Evolutionary conservation across 2,888 invertebrate species (phyloP).

Genomic region (Cyclophora punctaria): DNA sequence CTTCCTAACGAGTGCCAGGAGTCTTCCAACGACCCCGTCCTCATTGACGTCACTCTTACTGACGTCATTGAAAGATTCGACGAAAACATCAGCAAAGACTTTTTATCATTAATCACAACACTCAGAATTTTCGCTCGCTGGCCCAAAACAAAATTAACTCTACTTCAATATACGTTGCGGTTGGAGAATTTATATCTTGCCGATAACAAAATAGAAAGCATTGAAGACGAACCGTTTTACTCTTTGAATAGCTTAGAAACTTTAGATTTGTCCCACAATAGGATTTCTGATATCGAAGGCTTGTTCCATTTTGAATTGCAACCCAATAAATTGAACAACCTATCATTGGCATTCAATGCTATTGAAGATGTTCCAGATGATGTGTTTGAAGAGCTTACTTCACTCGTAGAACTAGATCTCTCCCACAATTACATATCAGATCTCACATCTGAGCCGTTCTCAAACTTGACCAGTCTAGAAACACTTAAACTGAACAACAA

Average conservation of each 20-base stretch:
- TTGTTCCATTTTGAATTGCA: slow-evolving; percentile 43
- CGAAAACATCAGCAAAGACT: slow-evolving; percentile 26
- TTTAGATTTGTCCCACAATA: slow-evolving; percentile 48
- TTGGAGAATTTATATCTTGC: slow-evolving; percentile 37
- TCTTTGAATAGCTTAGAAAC: slow-evolving; percentile 36
- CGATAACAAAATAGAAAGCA: slow-evolving; percentile 35
- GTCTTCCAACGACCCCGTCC: slow-evolving; percentile 43
- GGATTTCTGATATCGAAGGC: slow-evolving; percentile 33
- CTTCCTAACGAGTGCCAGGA: slow-evolving; percentile 42
- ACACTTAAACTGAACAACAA: slow-evolving; percentile 48
- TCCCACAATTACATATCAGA: slow-evolving; percentile 46
- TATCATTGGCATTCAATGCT: slow-evolving; percentile 42
- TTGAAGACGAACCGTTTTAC: slow-evolving; percentile 39
- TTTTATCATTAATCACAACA: slow-evolving; percentile 39
- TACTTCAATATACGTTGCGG: slow-evolving; percentile 40
- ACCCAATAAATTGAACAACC: slow-evolving; percentile 37
- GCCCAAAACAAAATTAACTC: slow-evolving; percentile 33
- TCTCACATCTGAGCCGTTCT: slow-evolving; percentile 48
- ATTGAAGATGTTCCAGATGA: slow-evolving; percentile 36
- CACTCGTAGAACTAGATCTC: slow-evolving; percentile 48
- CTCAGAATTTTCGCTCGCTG: slow-evolving; percentile 37
- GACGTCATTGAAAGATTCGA: slow-evolving; percentile 38
- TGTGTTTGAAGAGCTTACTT: slow-evolving; percentile 41
- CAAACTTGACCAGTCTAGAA: slow-evolving; percentile 44
- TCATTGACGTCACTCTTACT: slow-evolving; percentile 38